Base-by-base conservation (phyloP, 2,888 invertebrate genomes). In the Hypselothyrea guttata region DNA sequence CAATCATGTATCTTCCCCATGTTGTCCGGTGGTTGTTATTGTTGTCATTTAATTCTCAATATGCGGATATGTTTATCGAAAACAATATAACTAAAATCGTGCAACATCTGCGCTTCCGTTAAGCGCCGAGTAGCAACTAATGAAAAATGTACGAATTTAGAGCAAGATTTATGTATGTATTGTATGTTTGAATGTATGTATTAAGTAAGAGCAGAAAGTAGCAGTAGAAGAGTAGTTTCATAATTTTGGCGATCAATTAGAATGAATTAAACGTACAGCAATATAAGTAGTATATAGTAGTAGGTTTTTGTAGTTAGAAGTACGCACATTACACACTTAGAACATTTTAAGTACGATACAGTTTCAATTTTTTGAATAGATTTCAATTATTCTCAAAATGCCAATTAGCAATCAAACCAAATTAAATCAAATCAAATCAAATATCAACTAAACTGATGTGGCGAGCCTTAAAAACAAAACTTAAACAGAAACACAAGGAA, bases 81-180 rank as follows among this genome's bases (percentile, higher is more conserved):
- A 22, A 22, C 22, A 4, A 22, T 49, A 56, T 71, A 89, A 88
- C 83, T 82, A 66, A 86, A 87, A 86, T 84, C 88, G 87, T 89
- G 87, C 87, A 89, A 83, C 71, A 86, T 76, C 82, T 82, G 76
- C 68, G 62, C 73, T 44, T 56, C 68, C 42, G 55, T 53, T 1
- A 46, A 59, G 72, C 72, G 68, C 68, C 42, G 46, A 61, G 49
- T 42, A 54, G 35, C 59, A 67, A 67, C 53, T 53, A 49, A 53
- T 16, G 22, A 60, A 52, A 60, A 44, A 40, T 13, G 30, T 45
- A 52, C 13, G 28, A 75, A 61, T 51, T 47, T 38, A 42, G 53
- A 58, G 55, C 64, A 74, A 70, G 57, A 58, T 63, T n/a, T 22
- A 56, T 46, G 47, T 42, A 38, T 63, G 62, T 16, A 42, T 13